phyloP scores from a whole-genome alignment of 2,797 vertebrate genomes.

The Stomatorhinus walkeri region DNA sequence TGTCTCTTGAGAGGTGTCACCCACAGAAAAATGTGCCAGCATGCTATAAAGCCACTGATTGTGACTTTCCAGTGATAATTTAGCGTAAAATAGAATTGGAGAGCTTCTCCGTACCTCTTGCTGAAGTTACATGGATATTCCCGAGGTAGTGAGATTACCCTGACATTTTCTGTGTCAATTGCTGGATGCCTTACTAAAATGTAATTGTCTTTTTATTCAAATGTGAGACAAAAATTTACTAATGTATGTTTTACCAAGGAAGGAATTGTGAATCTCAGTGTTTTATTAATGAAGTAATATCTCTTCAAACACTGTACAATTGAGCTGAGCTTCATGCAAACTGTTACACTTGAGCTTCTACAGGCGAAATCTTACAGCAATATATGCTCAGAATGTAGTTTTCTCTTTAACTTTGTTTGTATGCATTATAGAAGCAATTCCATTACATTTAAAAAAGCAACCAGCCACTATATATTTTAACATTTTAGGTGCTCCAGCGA shows the following conservation, averaged over 20 bases:
- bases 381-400: no score
- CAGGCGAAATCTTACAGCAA: background rate
- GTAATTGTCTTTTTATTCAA: background rate
- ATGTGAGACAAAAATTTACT: background rate
- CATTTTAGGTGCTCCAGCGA: background rate
- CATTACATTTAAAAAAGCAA: background rate
- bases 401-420: background rate
- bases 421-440: background rate
- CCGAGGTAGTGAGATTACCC: background rate
- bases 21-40: background rate
- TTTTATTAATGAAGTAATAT: background rate
- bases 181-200: background rate
- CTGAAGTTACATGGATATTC: background rate
- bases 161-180: background rate
- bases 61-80: constrained; percentile 1
- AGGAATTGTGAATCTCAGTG: background rate
- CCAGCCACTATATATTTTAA: background rate
- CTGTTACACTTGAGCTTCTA: background rate
- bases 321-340: background rate
- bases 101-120: background rate
- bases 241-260: background rate
- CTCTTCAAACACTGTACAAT: background rate
- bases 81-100: background rate
- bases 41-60: background rate
- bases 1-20: background rate